Evolutionary conservation across 1,140 invertebrate genomes (phyloP).

Genomic region (Neotoxoptera formosana): DNA sequence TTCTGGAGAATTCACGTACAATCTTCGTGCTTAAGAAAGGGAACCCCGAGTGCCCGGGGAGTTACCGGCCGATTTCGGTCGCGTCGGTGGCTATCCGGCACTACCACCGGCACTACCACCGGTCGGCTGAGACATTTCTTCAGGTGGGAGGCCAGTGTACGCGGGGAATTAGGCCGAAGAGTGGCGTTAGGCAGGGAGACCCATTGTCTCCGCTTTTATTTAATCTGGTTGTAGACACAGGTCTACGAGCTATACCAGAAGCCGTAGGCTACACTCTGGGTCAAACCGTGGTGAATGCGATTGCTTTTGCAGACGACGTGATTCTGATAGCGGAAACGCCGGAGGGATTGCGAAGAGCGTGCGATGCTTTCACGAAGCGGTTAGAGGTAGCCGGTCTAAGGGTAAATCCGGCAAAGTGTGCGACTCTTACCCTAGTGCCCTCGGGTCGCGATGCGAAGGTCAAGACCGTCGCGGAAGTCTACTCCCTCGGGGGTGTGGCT

Average conservation of each 20-base stretch:
- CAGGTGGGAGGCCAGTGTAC: background rate
- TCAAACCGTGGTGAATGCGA: too few relatives aligned
- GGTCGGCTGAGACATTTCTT: background rate
- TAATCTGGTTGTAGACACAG: too few relatives aligned
- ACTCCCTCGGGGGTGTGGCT: too few relatives aligned
- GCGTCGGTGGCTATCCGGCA: background rate
- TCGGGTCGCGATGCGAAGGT: background rate
- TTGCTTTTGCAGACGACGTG: too few relatives aligned
- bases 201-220: constrained; percentile 61
- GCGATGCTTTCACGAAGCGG: background rate
- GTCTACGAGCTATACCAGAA: too few relatives aligned
- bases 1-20: too few relatives aligned
- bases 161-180: constrained; percentile 42
- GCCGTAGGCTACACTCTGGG: too few relatives aligned
- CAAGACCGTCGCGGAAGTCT: too few relatives aligned
- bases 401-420: background rate
- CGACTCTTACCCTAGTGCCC: background rate
- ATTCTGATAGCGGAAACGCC: too few relatives aligned
- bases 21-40: too few relatives aligned
- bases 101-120: background rate
- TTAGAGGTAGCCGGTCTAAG: background rate
- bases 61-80: background rate
- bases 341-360: too few relatives aligned
- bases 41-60: background rate
- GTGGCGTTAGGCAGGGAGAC: constrained; percentile 63